Conservation (phyloP, 2,113 vertebrate genomes). For the Patagioenas fasciata region DNA sequence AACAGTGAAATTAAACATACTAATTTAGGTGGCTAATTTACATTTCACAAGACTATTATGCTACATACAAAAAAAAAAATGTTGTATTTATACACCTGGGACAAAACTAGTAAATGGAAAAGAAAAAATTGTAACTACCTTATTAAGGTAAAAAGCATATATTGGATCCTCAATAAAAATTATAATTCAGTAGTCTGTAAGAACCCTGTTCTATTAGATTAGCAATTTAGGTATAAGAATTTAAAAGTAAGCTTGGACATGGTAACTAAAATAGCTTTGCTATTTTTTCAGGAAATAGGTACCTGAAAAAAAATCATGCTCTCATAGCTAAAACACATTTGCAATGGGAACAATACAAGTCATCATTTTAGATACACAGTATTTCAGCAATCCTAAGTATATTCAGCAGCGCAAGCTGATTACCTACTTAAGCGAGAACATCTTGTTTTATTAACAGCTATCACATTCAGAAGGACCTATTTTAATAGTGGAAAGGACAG, state of each 20-base stretch:
- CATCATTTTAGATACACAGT: neutral
- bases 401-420: neutral
- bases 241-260: neutral
- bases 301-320: neutral
- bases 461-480: neutral
- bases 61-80: neutral
- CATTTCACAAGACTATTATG: neutral
- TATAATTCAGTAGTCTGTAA: neutral
- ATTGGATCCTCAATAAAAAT: neutral
- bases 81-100: neutral
- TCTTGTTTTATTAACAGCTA: neutral
- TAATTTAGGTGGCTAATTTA: conserved; percentile 22
- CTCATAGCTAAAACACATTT: neutral
- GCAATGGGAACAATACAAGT: neutral
- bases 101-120: neutral
- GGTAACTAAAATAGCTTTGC: neutral
- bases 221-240: neutral
- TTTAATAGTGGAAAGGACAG: neutral
- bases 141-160: neutral
- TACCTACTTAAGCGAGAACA: neutral
- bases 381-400: neutral
- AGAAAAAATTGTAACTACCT: neutral
- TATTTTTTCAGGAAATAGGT: neutral
- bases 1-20: neutral
- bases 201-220: neutral